Evolutionary conservation across 2,888 invertebrate genomes (phyloP).

Genomic region (Leucoptera coffeella): DNA sequence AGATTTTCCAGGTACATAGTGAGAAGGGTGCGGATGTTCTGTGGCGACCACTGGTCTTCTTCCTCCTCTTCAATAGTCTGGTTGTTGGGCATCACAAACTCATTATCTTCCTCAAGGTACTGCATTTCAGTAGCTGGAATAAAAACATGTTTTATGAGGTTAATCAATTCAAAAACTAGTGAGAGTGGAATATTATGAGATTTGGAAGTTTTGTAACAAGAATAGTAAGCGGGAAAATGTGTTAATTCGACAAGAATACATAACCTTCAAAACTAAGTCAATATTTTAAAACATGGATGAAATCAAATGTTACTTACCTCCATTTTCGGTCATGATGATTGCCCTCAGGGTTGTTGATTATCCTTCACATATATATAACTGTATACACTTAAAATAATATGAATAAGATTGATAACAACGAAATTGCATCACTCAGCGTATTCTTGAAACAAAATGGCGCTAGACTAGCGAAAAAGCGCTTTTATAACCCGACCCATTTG

Average conservation of each 20-base stretch:
- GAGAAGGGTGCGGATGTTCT: conserved; percentile 21
- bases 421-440: conserved; percentile 38
- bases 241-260: too few relatives aligned
- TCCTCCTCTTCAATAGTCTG: conserved; percentile 20
- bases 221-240: too few relatives aligned
- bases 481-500: conserved; percentile 25
- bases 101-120: conserved; percentile 21
- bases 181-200: too few relatives aligned
- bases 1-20: conserved; percentile 28
- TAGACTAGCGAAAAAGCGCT: conserved; percentile 33
- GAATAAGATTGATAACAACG: too few relatives aligned
- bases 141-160: conserved; percentile 1
- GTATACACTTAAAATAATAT: too few relatives aligned
- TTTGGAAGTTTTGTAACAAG: too few relatives aligned
- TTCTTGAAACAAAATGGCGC: conserved; percentile 41
- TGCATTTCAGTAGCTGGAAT: conserved; percentile 20
- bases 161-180: background rate
- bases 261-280: too few relatives aligned
- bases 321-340: too few relatives aligned
- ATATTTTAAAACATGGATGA: too few relatives aligned
- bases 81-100: conserved; percentile 25
- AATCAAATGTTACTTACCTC: too few relatives aligned
- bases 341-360: too few relatives aligned
- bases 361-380: too few relatives aligned
- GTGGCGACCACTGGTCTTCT: conserved; percentile 37